These are phyloP conservation scores for Ichneumon xanthorius DNA, from an alignment of 2,888 invertebrate species.

Conservation along the genomic window DNA sequence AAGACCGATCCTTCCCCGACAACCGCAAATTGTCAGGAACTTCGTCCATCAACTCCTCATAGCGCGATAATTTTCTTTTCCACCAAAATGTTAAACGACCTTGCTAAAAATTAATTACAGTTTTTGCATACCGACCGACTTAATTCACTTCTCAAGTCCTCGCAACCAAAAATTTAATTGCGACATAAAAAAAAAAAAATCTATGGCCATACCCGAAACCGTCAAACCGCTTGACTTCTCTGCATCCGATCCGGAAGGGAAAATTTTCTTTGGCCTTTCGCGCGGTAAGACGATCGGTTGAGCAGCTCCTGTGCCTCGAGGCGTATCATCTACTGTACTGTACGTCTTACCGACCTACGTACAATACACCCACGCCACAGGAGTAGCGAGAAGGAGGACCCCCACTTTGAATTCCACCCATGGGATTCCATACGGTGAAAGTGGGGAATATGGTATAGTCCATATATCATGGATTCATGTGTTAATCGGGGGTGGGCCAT, in stretches of 20 bases:
- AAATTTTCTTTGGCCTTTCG: constrained; percentile 28
- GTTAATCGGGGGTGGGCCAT: constrained; percentile 24
- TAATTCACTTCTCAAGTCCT: too few relatives aligned
- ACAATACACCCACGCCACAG: background rate
- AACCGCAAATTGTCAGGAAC: background rate
- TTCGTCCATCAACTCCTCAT: background rate
- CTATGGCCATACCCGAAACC: background rate
- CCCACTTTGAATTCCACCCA: background rate
- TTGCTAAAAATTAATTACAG: too few relatives aligned
- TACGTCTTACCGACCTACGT: constrained; percentile 5
- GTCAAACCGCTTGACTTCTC: constrained; percentile 40
- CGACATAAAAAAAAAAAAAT: background rate
- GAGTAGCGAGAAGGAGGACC: background rate
- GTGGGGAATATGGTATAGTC: background rate
- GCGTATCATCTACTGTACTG: constrained; percentile 1
- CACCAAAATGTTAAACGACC: background rate
- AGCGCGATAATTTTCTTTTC: background rate
- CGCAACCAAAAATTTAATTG: too few relatives aligned
- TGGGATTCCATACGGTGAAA: background rate
- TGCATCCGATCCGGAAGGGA: constrained; percentile 35
- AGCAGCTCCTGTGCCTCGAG: background rate
- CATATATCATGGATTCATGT: background rate
- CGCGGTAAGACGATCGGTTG: constrained; percentile 6
- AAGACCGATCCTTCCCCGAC: background rate
- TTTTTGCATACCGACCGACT: too few relatives aligned